Percentiles rank a stretch among this genome's conserved stretches.
Evolutionary conservation across 2,797 vertebrate species (phyloP).

Genomic region (Megaceryle alcyon): DNA sequence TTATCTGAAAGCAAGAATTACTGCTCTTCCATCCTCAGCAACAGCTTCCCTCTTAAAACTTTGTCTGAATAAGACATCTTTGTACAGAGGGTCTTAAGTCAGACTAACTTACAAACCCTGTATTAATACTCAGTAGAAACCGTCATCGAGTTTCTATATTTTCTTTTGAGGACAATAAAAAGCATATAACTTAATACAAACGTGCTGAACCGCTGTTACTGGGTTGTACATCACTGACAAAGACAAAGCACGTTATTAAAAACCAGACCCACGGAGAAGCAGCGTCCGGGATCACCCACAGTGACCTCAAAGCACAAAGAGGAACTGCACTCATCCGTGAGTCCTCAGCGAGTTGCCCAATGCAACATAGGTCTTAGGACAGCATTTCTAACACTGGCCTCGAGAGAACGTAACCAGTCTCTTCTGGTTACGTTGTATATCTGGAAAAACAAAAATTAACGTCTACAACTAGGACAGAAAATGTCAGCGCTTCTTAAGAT

Average conservation of each 20-base stretch:
- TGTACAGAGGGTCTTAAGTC: not conserved
- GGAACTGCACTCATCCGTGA: not conserved
- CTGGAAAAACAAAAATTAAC: not conserved
- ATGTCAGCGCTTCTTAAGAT: not conserved
- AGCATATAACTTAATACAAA: not conserved
- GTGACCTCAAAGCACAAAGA: not conserved
- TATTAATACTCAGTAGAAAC: not conserved
- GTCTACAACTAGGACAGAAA: not conserved
- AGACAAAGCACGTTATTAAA: not conserved
- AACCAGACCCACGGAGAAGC: not conserved
- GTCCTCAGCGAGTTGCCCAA: not conserved
- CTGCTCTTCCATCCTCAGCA: not conserved
- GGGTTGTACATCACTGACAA: not conserved
- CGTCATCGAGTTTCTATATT: not conserved
- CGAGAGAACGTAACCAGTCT: not conserved
- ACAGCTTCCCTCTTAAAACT: not conserved
- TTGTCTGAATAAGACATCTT: not conserved
- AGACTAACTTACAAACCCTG: not conserved
- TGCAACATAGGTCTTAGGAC: rapidly evolving
- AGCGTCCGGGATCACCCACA: not conserved
- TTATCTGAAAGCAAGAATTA: not conserved
- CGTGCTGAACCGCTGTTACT: not conserved
- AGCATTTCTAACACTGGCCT: not conserved
- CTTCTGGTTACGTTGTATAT: not conserved
- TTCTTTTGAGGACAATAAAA: not conserved